Conservation (phyloP, 2,113 vertebrate genomes). For the Eulemur macaco region DNA sequence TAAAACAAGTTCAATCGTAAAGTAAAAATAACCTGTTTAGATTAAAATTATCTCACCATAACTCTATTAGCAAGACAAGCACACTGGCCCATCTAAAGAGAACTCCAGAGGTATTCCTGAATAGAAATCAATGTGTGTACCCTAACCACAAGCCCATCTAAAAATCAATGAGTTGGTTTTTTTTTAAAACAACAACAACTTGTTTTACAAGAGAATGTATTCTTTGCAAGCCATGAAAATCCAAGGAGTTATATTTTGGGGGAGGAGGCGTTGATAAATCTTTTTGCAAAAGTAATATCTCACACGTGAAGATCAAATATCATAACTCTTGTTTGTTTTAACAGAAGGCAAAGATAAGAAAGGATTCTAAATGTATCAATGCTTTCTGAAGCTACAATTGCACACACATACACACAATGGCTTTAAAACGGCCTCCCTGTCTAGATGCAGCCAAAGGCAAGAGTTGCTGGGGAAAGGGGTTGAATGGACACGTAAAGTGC, state of each 20-base stretch:
- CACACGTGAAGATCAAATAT: constrained; percentile 23
- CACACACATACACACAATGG: background rate
- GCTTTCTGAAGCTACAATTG: background rate
- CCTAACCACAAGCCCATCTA: constrained; percentile 54
- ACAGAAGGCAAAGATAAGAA: constrained; percentile 29
- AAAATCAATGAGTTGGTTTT: constrained; percentile 61
- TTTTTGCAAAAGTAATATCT: background rate
- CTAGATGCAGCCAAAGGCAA: constrained; percentile 18
- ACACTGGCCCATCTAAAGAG: background rate
- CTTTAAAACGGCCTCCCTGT: constrained; percentile 44
- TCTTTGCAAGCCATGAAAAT: constrained; percentile 39
- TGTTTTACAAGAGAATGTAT: constrained; percentile 55
- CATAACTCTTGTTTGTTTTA: constrained; percentile 15
- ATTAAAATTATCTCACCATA: constrained; percentile 30
- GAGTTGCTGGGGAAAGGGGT: background rate
- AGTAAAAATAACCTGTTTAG: constrained; percentile 28
- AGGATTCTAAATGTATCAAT: background rate
- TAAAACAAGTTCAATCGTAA: background rate
- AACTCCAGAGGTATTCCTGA: constrained; percentile 37
- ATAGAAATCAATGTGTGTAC: constrained; percentile 34
- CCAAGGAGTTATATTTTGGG: background rate
- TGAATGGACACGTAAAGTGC: background rate
- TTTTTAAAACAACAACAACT: background rate
- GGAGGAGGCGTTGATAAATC: background rate
- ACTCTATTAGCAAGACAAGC: background rate